A percentile compares a stretch with the other conserved stretches of the same genome.
phyloP scores from a whole-genome alignment of 2,888 invertebrate genomes.

The Sarcophaga subvicina region DNA sequence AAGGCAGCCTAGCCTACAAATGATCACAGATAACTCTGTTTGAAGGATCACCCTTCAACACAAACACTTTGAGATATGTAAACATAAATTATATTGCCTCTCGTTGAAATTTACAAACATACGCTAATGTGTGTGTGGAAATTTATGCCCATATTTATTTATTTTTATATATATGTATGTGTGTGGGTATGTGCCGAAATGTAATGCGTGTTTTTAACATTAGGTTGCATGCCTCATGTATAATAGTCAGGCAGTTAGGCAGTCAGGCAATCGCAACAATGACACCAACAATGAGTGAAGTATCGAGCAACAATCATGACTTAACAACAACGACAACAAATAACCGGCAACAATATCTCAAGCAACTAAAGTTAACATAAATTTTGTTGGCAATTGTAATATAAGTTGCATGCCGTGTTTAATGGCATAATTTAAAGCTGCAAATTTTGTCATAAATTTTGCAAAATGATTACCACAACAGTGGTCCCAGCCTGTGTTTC shows the following conservation, averaged over 20 bases:
- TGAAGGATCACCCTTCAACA: slow-evolving; percentile 18
- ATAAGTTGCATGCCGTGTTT: slow-evolving; percentile 81
- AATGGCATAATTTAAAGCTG: slow-evolving; percentile 81
- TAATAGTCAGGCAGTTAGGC: slow-evolving; percentile 43
- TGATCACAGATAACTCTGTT: background rate
- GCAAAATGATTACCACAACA: slow-evolving; percentile 70
- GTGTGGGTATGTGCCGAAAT: slow-evolving; percentile 71
- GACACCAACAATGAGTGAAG: slow-evolving; percentile 26
- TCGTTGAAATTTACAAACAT: slow-evolving; percentile 3
- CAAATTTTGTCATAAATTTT: slow-evolving; percentile 81
- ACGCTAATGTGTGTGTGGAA: background rate
- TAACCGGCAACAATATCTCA: slow-evolving; percentile 48
- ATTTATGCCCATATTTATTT: slow-evolving; percentile 41
- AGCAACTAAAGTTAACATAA: slow-evolving; percentile 65
- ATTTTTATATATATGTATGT: slow-evolving; percentile 37
- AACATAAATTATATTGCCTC: slow-evolving; percentile 50
- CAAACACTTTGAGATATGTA: background rate
- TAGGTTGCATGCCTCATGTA: slow-evolving; percentile 59
- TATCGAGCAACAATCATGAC: slow-evolving; percentile 46
- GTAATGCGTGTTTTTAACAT: slow-evolving; percentile 72
- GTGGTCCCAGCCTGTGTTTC: slow-evolving; percentile 46
- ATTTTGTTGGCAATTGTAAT: slow-evolving; percentile 72
- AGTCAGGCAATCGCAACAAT: slow-evolving; percentile 8
- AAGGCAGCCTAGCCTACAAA: too few species aligned
- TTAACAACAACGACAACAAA: slow-evolving; percentile 54